Evolutionary conservation across 2,888 invertebrate genomes (phyloP).

Genomic region (Ectropis crepuscularia): DNA sequence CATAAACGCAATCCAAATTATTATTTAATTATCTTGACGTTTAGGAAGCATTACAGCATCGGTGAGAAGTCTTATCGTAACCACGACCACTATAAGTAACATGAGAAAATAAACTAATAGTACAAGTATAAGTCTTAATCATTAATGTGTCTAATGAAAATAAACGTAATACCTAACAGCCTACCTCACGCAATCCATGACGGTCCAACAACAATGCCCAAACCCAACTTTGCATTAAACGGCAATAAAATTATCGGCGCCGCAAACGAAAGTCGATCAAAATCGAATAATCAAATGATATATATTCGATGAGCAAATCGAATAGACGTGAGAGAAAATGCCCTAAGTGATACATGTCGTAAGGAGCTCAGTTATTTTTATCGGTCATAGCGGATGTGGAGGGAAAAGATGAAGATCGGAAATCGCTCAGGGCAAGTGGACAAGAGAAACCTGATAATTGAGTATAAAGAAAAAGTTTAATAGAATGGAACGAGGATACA

Average conservation of each 20-base stretch:
- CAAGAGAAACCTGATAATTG: no score
- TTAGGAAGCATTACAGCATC: no score
- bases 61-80: no score
- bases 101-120: no score
- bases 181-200: background rate
- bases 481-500: background rate
- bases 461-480: background rate
- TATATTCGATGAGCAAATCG: constrained; percentile 54
- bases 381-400: background rate
- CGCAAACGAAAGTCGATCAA: constrained; percentile 53
- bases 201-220: background rate
- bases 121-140: no score
- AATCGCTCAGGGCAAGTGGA: background rate
- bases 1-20: no score
- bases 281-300: constrained; percentile 58
- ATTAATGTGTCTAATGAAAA: no score
- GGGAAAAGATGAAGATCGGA: background rate
- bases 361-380: constrained; percentile 12
- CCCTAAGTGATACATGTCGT: constrained; percentile 13
- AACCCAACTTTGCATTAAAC: constrained; percentile 43
- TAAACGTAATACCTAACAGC: no score
- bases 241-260: constrained; percentile 45
- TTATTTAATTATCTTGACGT: no score
- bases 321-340: constrained; percentile 60
- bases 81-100: no score